Evolutionary conservation across 1,140 invertebrate genomes (phyloP).

Genomic region (Ceratosolen fusciceps): DNA sequence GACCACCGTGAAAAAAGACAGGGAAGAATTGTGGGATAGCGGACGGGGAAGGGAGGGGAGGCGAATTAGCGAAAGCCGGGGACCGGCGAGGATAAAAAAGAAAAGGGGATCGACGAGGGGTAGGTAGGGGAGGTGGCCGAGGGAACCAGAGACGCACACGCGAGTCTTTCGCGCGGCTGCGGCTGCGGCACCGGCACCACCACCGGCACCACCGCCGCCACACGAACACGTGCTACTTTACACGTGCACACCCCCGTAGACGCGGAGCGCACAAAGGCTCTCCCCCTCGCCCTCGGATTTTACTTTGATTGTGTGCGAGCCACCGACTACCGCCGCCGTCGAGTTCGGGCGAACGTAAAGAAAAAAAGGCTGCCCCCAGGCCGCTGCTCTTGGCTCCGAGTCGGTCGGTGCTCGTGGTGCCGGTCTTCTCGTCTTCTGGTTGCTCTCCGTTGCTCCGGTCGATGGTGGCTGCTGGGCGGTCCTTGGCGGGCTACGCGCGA

Average conservation of each 20-base stretch:
- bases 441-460: no score
- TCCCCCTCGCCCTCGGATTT: conserved; percentile 1
- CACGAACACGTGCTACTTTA: conserved; percentile 18
- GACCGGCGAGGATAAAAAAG: background rate
- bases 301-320: background rate
- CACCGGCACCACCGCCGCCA: background rate
- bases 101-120: background rate
- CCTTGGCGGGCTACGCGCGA: background rate
- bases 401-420: background rate
- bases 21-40: background rate
- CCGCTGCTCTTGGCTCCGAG: no score
- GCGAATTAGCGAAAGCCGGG: background rate
- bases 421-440: no score
- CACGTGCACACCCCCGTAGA: conserved; percentile 28
- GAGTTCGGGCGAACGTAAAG: background rate
- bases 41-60: background rate
- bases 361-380: background rate
- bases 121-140: background rate
- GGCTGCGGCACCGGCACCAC: background rate
- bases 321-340: no score
- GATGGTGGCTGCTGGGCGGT: background rate
- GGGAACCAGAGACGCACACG: background rate
- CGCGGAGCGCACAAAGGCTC: background rate
- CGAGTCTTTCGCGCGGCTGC: background rate
- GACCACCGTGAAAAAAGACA: background rate